Evolutionary conservation across 1,140 invertebrate genomes (phyloP), one percentile per base, ranked within the genome.

Genomic region (Drosophila auraria): DNA sequence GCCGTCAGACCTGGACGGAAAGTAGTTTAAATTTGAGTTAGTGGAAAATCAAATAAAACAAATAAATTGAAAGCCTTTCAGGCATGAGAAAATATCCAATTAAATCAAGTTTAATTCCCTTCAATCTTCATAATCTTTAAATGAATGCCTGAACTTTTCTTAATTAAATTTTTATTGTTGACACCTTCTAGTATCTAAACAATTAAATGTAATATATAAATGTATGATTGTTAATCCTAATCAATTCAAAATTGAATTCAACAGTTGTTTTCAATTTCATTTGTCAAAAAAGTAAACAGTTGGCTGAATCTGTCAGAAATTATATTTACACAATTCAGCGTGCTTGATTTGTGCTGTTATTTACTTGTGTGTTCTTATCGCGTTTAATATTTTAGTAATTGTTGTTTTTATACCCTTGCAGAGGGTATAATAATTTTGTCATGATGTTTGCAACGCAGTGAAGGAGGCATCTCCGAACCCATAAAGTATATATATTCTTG

Each of bases 1-100:
- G 75, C 74, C 8, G 45, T 36, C 11, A 72, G 6, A 50, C 82
- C 91, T 92, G 17, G 8, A 1, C 9, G 33, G n/a, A 69, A n/a
- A 23, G 25, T 49, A 49, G 11, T 23, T 23, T 20, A 0, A 57
- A 27, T 7, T 15, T 23, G 5, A 40, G 15, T 54, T 49, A 50
- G 9, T 8, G 17, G 58, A 45, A n/a, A 38, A 15, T 60, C 9
- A 7, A 4, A 27, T n/a, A 11, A 36, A 49, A 17, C 15, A 14
- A 15, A 62, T 15, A 23, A 59, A 23, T 42, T 2, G n/a, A 40
- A 58, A 40, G 12, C 14, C 12, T 15, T 33, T 33, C 5, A 33
- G 17, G 11, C 15, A 17, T 14, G 15, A 51, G 15, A 11, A 14
- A n/a, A 50, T 27, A 40, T 20, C 20, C 20, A 20, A 20, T 1